Percentiles rank a stretch among this genome's conserved stretches.
phyloP scores from a whole-genome alignment of 2,113 vertebrate genomes.

The Seriola aureovittata region DNA sequence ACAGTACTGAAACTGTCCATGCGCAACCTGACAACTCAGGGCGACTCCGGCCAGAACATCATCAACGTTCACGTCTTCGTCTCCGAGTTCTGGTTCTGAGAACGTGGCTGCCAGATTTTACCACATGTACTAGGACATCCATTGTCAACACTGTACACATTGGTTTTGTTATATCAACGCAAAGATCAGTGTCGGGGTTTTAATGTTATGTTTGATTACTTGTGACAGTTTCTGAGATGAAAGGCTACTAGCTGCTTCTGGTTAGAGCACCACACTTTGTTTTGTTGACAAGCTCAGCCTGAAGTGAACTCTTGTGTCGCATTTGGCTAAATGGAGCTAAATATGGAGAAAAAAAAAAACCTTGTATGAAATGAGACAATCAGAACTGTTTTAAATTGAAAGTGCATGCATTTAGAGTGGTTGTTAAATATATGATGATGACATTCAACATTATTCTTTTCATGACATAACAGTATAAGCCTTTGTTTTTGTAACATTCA shows the following conservation, averaged over 20 bases:
- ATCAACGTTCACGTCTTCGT: conserved; percentile 94
- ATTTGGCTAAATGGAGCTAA: conserved; percentile 37
- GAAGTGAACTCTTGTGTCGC: conserved; percentile 28
- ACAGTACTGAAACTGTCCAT: conserved; percentile 93
- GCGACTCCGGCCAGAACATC: conserved; percentile 91
- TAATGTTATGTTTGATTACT: conserved; percentile 36
- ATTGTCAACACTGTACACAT: conserved; percentile 60
- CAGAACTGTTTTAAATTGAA: conserved; percentile 46
- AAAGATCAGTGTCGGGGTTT: conserved; percentile 45
- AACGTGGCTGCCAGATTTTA: not conserved
- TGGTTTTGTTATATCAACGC: conserved; percentile 45
- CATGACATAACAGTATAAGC: conserved; percentile 40
- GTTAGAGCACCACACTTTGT: conserved; percentile 43
- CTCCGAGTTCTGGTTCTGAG: conserved; percentile 97
- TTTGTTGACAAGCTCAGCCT: conserved; percentile 62
- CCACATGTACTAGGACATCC: conserved; percentile 29
- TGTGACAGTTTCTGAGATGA: conserved; percentile 56
- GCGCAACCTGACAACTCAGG: conserved; percentile 90
- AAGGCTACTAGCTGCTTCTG: conserved; percentile 49
- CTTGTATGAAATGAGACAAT: conserved; percentile 21
- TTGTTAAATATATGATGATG: conserved; percentile 49
- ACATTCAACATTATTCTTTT: conserved; percentile 48
- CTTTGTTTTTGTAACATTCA: conserved; percentile 56
- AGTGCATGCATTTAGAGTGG: conserved; percentile 73
- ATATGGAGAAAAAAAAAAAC: conserved; percentile 34